Base-by-base conservation (phyloP, 1,140 invertebrate species). In the Formica selysi region DNA sequence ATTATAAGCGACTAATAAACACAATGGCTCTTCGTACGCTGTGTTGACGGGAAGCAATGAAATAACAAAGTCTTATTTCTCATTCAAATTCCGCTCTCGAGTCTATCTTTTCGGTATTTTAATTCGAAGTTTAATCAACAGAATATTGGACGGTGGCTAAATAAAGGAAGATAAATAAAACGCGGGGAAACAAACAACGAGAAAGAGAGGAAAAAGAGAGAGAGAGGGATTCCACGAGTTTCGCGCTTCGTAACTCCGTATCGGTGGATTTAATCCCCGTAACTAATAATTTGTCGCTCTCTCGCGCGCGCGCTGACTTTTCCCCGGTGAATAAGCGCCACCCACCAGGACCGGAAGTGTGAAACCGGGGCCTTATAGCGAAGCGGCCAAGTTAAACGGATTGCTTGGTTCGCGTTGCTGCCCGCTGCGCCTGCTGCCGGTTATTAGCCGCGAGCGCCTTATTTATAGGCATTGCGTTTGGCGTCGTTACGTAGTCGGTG, bases 401-500 rank as follows among this genome's bases (percentile, higher is more conserved):
- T 80, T 86, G 84, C 64, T 44, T n/a, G 51, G 54, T 38, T 41
- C 59, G 59, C 59, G 22, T 19, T 86, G 68, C 74, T 86, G 68
- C 74, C 38, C 67, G 76, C 61, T 65, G 76, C 29, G 68, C 65
- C 48, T 59, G 65, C 38, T 87, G 76, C 62, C 38, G 65, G 67
- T 67, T 76, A 89, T 87, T 76, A 51, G 70, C 61, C n/a, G 36
- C 51, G 68, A 81, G 74, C 41, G 41, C 38, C 84, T 86, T 88
- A 89, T 89, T 89, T 89, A 89, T 81, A 88, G 70, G 83, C 59
- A 76, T 79, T 80, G 88, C 84, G 76, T 89, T 86, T 86, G 79
- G 62, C 83, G 71, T 89, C 57, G 87, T 89, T 89, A 89, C 87
- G 88, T 88, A 89, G 85, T 89, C 88, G 16, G 74, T 54, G 22